Conservation (phyloP, 2,113 vertebrate species). For the Callospermophilus lateralis region DNA sequence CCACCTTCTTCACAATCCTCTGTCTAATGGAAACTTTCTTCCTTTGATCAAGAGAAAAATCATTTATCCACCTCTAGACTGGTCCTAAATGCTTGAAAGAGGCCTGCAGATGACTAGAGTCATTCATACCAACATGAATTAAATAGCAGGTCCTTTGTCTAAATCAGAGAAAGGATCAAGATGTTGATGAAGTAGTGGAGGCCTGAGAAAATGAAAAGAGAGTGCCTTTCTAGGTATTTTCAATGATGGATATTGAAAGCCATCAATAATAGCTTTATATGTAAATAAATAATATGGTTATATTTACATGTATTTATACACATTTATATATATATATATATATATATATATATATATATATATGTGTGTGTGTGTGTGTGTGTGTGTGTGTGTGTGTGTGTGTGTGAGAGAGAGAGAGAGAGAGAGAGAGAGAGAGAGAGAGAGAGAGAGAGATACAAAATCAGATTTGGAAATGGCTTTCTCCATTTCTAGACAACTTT, state of each 20-base stretch:
- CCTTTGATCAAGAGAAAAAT: neutral
- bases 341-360: too few species aligned
- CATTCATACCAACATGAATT: neutral
- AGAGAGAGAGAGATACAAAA: neutral
- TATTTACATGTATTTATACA: too few species aligned
- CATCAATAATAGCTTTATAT: neutral
- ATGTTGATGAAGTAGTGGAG: neutral
- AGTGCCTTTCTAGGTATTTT: slow-evolving; percentile 9
- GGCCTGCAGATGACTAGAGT: neutral
- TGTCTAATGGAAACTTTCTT: neutral
- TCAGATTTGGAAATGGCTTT: neutral
- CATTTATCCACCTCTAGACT: neutral
- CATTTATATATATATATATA: too few species aligned
- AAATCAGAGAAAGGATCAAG: neutral
- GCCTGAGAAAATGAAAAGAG: neutral
- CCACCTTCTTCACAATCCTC: neutral
- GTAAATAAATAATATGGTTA: too few species aligned
- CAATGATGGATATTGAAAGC: neutral
- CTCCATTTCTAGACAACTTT: neutral
- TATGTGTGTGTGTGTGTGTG: too few species aligned
- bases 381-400: neutral
- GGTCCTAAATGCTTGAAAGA: neutral
- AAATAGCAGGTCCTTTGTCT: neutral
- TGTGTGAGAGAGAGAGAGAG: too few species aligned
- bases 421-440: too few species aligned